A percentile compares a stretch with the other conserved stretches of the same genome.
These are phyloP conservation scores for Hyperoplus lanceolatus DNA, from an alignment of 2,797 vertebrate genomes.

Conservation along the genomic window DNA sequence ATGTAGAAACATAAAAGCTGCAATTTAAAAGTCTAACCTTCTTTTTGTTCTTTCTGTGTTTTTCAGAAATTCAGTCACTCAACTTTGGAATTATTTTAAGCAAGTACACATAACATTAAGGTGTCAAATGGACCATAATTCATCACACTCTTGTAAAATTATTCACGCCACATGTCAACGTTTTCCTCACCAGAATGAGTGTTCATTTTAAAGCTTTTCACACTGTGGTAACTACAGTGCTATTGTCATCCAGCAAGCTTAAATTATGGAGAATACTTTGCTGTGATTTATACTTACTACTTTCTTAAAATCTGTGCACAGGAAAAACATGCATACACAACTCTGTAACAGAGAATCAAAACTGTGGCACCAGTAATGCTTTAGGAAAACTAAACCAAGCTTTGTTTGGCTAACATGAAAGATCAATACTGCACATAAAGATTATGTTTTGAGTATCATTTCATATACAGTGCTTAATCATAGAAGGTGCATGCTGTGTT, in stretches of 20 bases:
- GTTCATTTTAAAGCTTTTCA: slow-evolving; percentile 5
- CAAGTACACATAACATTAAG: slow-evolving; percentile 63
- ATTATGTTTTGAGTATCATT: neutral
- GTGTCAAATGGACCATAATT: slow-evolving; percentile 75
- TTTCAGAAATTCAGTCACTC: slow-evolving; percentile 32
- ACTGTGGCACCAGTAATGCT: neutral
- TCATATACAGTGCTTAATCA: neutral
- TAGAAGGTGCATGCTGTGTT: neutral
- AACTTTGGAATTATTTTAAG: slow-evolving; percentile 51
- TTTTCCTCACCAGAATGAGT: slow-evolving; percentile 20
- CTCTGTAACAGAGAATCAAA: neutral
- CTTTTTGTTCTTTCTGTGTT: slow-evolving; percentile 37
- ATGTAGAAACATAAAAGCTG: slow-evolving; percentile 14
- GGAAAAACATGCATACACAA: neutral
- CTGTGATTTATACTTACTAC: no score
- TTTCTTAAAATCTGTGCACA: neutral
- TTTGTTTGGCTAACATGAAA: neutral
- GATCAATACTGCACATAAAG: neutral
- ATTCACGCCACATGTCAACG: slow-evolving; percentile 70
- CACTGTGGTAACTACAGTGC: neutral
- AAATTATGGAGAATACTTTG: neutral
- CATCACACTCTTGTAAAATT: slow-evolving; percentile 69
- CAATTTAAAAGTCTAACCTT: slow-evolving; percentile 28
- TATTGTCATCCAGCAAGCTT: neutral
- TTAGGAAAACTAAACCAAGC: neutral